Evolutionary conservation across 2,888 invertebrate genomes (phyloP).

Genomic region (Oasisia sp.): DNA sequence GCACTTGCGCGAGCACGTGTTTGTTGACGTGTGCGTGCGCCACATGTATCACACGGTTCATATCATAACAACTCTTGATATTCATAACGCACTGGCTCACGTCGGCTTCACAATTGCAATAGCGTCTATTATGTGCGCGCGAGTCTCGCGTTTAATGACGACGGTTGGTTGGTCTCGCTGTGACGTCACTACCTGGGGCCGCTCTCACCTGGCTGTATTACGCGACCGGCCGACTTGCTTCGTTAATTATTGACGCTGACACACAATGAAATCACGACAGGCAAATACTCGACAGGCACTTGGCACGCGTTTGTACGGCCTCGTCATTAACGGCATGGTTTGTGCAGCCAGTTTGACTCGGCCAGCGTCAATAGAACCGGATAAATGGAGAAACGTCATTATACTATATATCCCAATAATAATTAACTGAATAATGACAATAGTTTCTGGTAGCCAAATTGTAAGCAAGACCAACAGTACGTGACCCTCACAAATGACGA

Average conservation of each 20-base stretch:
- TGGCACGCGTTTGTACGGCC: not conserved
- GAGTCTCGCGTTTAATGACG: not conserved
- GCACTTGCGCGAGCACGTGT: no score
- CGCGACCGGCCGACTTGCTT: not conserved
- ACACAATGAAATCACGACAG: slow-evolving; percentile 13
- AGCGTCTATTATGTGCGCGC: not conserved
- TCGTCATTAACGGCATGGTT: not conserved
- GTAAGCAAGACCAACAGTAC: not conserved
- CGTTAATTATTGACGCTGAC: slow-evolving; percentile 4
- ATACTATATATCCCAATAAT: not conserved
- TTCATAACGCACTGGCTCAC: not conserved
- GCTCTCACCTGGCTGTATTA: not conserved
- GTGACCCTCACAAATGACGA: not conserved
- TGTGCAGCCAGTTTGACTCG: not conserved
- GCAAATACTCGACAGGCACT: not conserved
- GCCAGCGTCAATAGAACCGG: not conserved
- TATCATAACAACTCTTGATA: not conserved
- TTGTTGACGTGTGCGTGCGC: not conserved
- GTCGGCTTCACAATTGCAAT: not conserved
- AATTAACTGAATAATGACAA: not conserved
- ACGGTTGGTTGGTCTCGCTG: not conserved
- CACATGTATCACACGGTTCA: not conserved
- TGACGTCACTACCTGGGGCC: not conserved
- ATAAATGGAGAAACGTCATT: not conserved
- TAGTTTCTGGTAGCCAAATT: not conserved